Evolutionary conservation across 2,888 invertebrate genomes (phyloP), one percentile per base, ranked within the genome.

Genomic region (Lasioglossum vierecki): DNA sequence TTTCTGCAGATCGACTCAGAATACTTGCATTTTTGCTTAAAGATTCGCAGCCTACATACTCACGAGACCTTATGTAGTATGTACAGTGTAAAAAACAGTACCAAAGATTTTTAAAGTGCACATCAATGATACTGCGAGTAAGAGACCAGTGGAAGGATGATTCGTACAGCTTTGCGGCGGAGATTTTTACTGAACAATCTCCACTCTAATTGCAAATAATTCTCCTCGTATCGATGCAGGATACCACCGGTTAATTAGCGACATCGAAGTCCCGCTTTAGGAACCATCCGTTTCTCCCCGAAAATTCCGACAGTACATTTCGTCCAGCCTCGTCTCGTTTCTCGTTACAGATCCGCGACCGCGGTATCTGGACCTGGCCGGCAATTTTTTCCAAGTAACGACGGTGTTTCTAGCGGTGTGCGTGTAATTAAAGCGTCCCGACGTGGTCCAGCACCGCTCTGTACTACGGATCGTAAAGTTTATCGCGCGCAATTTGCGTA

Each of bases 401-500:
- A 86, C 71, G 86, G 57, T 11, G 68, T 35, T 73, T 79, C 76
- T 74, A 84, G 79, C 85, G 66, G 76, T 57, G 78, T 26, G 81
- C 79, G 83, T 70, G 80, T 78, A 87, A 88, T 88, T 87, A 84
- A 84, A 81, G 39, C 60, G 63, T 30, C 35, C 63, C 63, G 26
- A 18, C 15, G 74, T 22, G 76, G 11, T 22, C 66, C 71, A 66
- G 73, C 57, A 57, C 76, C 41, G 68, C 49, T 39, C 41, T 11
- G 46, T 30, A 74, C 73, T 73, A 81, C 78, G 76, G 75, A 82
- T 82, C 88, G 77, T 84, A 86, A 86, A 89, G 88, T 88, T 89
- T 88, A 89, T 84, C 89, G 89, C 89, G 88, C 39, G 86, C 80
- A 86, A 83, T 89, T 89, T 84, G 81, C 88, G 84, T 80, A 89